Conservation (phyloP, 2,113 vertebrate species). For the Corvus hawaiiensis region DNA sequence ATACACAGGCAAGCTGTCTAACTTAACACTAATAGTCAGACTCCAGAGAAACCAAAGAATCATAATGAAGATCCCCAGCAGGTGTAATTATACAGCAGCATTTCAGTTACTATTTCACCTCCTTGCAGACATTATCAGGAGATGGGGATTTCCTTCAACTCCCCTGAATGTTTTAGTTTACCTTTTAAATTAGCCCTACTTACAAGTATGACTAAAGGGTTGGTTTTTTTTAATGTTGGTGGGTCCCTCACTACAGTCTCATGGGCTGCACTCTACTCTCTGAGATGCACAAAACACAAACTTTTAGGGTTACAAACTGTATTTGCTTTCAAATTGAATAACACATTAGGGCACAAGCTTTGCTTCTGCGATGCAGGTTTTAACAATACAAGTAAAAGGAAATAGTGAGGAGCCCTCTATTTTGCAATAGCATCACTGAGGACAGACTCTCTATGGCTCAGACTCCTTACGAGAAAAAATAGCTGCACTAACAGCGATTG, state of each 20-base stretch:
- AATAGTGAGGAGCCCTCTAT: neutral
- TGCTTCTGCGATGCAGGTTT: neutral
- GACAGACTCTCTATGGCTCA: neutral
- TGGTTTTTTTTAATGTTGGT: neutral
- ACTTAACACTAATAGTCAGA: conserved; percentile 36
- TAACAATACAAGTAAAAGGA: neutral
- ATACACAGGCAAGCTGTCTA: neutral
- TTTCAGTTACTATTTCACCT: conserved; percentile 29
- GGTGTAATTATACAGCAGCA: conserved; percentile 53
- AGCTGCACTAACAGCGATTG: neutral
- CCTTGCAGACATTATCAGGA: conserved; percentile 23
- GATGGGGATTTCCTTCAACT: conserved; percentile 49
- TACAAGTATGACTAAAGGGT: neutral
- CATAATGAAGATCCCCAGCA: conserved; percentile 57
- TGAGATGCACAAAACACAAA: neutral
- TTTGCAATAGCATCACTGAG: neutral
- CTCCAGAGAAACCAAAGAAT: conserved; percentile 43
- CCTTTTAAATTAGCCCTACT: conserved; percentile 28
- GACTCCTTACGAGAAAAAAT: neutral
- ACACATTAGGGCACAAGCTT: neutral
- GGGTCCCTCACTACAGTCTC: neutral
- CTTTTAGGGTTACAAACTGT: neutral
- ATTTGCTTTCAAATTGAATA: neutral
- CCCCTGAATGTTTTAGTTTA: conserved; percentile 34
- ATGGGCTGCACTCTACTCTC: neutral